These are phyloP conservation scores for Otus scops DNA, from an alignment of 2,797 vertebrate species.

Conservation along the genomic window DNA sequence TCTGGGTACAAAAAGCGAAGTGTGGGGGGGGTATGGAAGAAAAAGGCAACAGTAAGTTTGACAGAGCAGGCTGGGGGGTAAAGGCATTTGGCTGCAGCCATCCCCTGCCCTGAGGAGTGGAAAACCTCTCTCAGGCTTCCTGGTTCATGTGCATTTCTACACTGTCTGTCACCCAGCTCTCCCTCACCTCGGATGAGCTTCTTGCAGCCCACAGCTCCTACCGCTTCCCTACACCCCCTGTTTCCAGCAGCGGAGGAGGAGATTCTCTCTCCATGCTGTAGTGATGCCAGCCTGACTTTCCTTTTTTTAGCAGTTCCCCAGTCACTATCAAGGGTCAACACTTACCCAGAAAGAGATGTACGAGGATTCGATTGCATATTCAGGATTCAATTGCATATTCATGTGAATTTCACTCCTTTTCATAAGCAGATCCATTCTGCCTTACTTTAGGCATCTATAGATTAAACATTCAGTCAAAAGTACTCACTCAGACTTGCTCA, in stretches of 20 bases:
- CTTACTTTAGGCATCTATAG: not conserved
- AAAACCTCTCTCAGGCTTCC: not conserved
- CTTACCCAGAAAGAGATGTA: not conserved
- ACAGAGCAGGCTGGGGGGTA: not conserved
- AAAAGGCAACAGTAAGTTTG: not conserved
- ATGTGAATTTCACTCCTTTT: not conserved
- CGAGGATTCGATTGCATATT: not conserved
- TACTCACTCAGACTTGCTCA: not conserved
- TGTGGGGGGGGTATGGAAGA: accelerated
- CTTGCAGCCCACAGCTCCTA: not conserved
- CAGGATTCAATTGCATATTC: not conserved
- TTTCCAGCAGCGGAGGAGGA: not conserved
- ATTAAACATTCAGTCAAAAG: not conserved
- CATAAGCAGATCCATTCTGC: not conserved
- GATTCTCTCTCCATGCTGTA: not conserved
- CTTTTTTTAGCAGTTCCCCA: not conserved
- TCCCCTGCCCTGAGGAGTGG: not conserved
- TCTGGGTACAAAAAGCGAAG: not conserved
- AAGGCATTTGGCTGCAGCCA: accelerated
- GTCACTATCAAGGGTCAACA: not conserved
- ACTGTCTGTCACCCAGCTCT: not conserved
- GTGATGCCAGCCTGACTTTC: accelerated
- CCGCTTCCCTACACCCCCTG: accelerated
- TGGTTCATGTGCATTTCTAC: not conserved
- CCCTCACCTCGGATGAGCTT: not conserved